phyloP scores from a whole-genome alignment of 2,113 vertebrate genomes.

The Laticauda colubrina region DNA sequence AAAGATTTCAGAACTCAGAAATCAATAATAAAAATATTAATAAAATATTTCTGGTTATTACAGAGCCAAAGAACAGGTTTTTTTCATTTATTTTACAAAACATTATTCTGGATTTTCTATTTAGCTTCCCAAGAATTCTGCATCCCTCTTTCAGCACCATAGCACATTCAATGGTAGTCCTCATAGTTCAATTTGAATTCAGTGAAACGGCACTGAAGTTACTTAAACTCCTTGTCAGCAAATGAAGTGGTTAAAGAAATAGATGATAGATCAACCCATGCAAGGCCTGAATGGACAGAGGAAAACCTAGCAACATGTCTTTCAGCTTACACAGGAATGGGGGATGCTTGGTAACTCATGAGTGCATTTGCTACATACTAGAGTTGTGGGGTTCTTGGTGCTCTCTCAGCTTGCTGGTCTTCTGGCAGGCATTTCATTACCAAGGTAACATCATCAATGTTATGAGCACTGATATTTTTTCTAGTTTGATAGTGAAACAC shows the following conservation, averaged over 20 bases:
- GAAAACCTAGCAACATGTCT: background rate
- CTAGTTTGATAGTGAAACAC: no score
- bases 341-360: background rate
- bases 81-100: background rate
- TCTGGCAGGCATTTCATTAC: background rate
- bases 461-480: background rate
- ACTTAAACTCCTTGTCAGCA: background rate
- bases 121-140: background rate
- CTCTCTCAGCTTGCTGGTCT: background rate
- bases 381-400: background rate
- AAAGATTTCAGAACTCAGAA: background rate
- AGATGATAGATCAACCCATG: background rate
- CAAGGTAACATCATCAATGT: background rate
- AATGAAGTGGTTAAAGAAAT: background rate
- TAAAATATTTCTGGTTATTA: background rate
- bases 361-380: background rate
- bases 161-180: background rate
- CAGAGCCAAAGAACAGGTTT: background rate
- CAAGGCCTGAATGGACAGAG: background rate
- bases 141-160: background rate
- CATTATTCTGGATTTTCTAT: background rate
- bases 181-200: background rate
- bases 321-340: background rate
- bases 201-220: background rate
- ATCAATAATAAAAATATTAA: background rate